Percentiles rank a stretch among this genome's conserved stretches.
Evolutionary conservation across 2,888 invertebrate genomes (phyloP).

Genomic region (Lithodes maja): DNA sequence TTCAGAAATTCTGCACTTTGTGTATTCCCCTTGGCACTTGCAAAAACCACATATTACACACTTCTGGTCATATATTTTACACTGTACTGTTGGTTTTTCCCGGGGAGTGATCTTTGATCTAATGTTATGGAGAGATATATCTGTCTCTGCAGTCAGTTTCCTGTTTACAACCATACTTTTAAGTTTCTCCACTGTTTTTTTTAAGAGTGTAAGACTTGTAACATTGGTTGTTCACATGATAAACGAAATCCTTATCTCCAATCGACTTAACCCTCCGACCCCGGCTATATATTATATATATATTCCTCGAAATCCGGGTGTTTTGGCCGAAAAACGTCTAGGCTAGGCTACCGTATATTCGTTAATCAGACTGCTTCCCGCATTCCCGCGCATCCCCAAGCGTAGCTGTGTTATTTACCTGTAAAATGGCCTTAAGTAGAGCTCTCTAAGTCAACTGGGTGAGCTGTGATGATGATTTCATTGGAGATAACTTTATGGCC

Average conservation of each 20-base stretch:
- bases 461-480: no score
- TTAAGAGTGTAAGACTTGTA: constrained; percentile 1
- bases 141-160: background rate
- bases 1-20: constrained; percentile 31
- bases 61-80: constrained; percentile 20
- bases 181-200: constrained; percentile 13
- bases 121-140: background rate
- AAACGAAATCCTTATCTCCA: constrained; percentile 16
- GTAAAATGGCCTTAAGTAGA: no score
- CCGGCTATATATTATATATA: no score
- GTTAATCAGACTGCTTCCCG: no score
- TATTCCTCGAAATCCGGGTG: no score
- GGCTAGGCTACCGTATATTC: no score
- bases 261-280: no score
- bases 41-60: constrained; percentile 26
- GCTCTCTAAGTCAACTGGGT: no score
- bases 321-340: no score
- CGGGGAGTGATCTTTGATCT: background rate
- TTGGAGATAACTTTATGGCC: no score
- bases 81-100: constrained; percentile 18
- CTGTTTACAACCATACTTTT: background rate
- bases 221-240: constrained; percentile 34
- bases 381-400: no score
- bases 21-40: constrained; percentile 11
- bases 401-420: no score